Evolutionary conservation across 2,113 vertebrate genomes (phyloP), one percentile per base, ranked within the genome.

Genomic region (Corydoras sp.): DNA sequence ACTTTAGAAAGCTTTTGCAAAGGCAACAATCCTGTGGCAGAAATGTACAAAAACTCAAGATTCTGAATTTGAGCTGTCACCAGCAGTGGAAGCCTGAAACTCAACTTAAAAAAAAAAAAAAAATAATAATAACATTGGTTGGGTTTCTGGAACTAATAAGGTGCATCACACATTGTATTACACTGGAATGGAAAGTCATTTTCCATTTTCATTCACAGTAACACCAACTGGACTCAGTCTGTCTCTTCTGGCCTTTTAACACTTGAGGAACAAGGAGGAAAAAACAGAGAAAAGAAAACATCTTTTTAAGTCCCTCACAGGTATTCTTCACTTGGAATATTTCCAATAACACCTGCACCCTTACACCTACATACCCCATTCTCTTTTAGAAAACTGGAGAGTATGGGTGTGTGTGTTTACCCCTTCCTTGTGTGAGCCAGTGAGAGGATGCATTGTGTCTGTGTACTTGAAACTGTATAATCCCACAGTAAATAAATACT

Each of bases 271-370:
- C 56, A 51, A 9, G 2, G 13, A 53, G 11, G 9, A 56, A 18
- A 60, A 67, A 56, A 49, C 61, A 24, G 61, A 62, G 7, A 48
- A 62, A 61, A 4, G 9, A 74, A 56, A 66, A 66, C 62, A 14
- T 14, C 18, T 18, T 18, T 43, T 62, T 61, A 64, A 51, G 50
- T 11, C 11, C 59, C 60, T 54, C 68, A 14, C 18, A 66, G 56
- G 56, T 71, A 76, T 53, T 60, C 12, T 50, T 43, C 7, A 43
- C 14, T 48, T 31, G 48, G 43, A 13, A 71, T 54, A 61, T 63
- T 35, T 48, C 53, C 9, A 14, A 10, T 59, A 51, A 74, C 65
- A 65, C 68, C 62, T 65, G 58, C 14, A 71, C 48, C 58, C 6
- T 31, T 29, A 54, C 55, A 70, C 62, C 61, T 70, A 62, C 48